Percentiles rank a stretch among this genome's conserved stretches.
These are phyloP conservation scores for Drosophila murphyi DNA, from an alignment of 1,140 invertebrate species.

Conservation along the genomic window DNA sequence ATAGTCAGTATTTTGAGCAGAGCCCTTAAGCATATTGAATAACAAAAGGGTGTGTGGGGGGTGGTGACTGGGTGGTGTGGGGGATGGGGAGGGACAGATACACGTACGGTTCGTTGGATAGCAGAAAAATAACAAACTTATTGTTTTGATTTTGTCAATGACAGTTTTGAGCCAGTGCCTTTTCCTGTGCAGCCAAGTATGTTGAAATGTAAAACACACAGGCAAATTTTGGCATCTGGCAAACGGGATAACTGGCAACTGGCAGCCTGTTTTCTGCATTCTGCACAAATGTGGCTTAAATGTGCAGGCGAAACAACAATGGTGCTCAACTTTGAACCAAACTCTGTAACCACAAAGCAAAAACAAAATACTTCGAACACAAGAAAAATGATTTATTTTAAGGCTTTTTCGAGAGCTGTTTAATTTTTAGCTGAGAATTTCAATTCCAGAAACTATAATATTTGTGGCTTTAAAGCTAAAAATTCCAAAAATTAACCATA, in stretches of 20 bases:
- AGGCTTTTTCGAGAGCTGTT: neutral
- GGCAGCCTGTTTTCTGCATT: slow-evolving; percentile 20
- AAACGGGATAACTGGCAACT: slow-evolving; percentile 41
- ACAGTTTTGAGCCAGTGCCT: slow-evolving; percentile 55
- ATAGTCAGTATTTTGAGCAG: slow-evolving; percentile 28
- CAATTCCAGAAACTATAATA: neutral
- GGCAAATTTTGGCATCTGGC: slow-evolving; percentile 37
- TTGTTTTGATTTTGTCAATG: slow-evolving; percentile 82
- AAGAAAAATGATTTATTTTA: neutral
- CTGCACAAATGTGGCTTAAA: slow-evolving; percentile 65
- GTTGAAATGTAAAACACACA: slow-evolving; percentile 64
- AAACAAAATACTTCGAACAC: neutral
- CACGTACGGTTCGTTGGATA: slow-evolving; percentile 61
- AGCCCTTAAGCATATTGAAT: slow-evolving; percentile 53
- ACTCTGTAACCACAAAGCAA: slow-evolving; percentile 23
- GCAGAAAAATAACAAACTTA: slow-evolving; percentile 78
- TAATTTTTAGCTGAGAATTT: neutral
- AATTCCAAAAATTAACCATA: neutral
- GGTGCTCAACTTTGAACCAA: slow-evolving; percentile 27
- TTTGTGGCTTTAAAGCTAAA: neutral
- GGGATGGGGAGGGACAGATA: neutral
- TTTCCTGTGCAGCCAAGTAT: slow-evolving; percentile 70
- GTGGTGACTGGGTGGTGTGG: slow-evolving; percentile 1
- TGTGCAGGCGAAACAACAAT: slow-evolving; percentile 42
- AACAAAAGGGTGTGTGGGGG: slow-evolving; percentile 34